Evolutionary conservation across 1,140 invertebrate genomes (phyloP).

Genomic region (Drosophila dunni): DNA sequence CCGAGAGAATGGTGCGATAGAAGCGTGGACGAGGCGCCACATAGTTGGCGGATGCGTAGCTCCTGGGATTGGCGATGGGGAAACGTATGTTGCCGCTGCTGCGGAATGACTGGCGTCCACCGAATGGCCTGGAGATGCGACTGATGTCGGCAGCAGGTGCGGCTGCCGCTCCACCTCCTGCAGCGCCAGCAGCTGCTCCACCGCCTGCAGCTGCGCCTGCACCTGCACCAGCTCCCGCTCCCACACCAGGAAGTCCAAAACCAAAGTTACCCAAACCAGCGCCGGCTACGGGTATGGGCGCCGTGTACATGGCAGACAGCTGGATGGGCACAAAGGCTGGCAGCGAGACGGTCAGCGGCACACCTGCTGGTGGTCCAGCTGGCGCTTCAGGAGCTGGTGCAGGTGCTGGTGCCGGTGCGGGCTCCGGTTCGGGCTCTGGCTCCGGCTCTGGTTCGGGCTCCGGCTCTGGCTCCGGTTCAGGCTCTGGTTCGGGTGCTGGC

Average conservation of each 20-base stretch:
- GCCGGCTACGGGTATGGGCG: slow-evolving; percentile 59
- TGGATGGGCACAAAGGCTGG: slow-evolving; percentile 82
- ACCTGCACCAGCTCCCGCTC: slow-evolving; percentile 33
- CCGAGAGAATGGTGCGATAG: slow-evolving; percentile 52
- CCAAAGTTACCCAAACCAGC: slow-evolving; percentile 52
- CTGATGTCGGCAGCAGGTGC: slow-evolving; percentile 25
- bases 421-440: slow-evolving; percentile 54
- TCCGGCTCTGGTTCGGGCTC: slow-evolving; percentile 40
- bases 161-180: slow-evolving; percentile 23
- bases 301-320: slow-evolving; percentile 77
- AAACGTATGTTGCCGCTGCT: slow-evolving; percentile 55
- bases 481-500: slow-evolving; percentile 58
- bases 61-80: slow-evolving; percentile 67
- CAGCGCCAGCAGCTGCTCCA: slow-evolving; percentile 3
- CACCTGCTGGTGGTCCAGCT: slow-evolving; percentile 64
- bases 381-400: slow-evolving; percentile 51
- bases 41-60: slow-evolving; percentile 72
- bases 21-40: slow-evolving; percentile 70
- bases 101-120: slow-evolving; percentile 16
- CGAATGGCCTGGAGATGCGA: slow-evolving; percentile 16
- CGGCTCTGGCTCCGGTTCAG: slow-evolving; percentile 54
- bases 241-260: slow-evolving; percentile 16
- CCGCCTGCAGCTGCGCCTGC: slow-evolving; percentile 14
- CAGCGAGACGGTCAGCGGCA: slow-evolving; percentile 74
- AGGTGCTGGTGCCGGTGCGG: slow-evolving; percentile 54